Evolutionary conservation across 2,113 vertebrate genomes (phyloP), one percentile per base, ranked within the genome.

Genomic region (Peucedramus taeniatus): DNA sequence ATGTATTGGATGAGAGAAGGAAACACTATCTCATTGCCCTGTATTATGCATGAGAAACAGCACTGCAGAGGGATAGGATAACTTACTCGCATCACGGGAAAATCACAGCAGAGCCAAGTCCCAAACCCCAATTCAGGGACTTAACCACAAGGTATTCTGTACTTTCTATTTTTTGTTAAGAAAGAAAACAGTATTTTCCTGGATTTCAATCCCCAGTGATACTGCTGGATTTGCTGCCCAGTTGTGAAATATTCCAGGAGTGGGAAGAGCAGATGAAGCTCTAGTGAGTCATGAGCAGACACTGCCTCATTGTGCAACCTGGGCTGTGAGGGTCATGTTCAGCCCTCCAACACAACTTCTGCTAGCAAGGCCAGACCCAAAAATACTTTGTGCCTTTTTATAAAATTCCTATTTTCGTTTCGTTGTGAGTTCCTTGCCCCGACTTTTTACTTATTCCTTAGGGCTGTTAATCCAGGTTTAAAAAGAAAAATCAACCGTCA

Each of bases 251-350:
- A 90, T 78, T 90, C 80, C 90, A 86, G 72, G 69, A 90, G 68
- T 76, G 76, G 72, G 80, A 96, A 94, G 57, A 93, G 69, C 72
- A 93, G 72, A 90, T 64, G 82, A 86, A 95, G 85, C 64, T 83
- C 63, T 33, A 71, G 33, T 54, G 85, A 96, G 51, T 81, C 93
- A 94, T 8, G 44, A 92, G 69, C 33, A 92, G 90, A 95, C 56
- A 60, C 51, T 90, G 92, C n/a, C n/a, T 89, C n/a, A 93, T 60
- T 94, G 85, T 86, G 72, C 44, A 94, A 66, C 68, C 85, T 86
- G 85, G 5, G 21, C 1, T 0, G 31, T 0, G 3, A 80, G 40
- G 68, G 64, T 56, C 88, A 50, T 1, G 13, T n/a, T 45, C 51
- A 86, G 60, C 42, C 65, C 47, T 85, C 35, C 3, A 6, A 50